Evolutionary conservation across 2,113 vertebrate genomes (phyloP).

Genomic region (Dolichotis patagonum): DNA sequence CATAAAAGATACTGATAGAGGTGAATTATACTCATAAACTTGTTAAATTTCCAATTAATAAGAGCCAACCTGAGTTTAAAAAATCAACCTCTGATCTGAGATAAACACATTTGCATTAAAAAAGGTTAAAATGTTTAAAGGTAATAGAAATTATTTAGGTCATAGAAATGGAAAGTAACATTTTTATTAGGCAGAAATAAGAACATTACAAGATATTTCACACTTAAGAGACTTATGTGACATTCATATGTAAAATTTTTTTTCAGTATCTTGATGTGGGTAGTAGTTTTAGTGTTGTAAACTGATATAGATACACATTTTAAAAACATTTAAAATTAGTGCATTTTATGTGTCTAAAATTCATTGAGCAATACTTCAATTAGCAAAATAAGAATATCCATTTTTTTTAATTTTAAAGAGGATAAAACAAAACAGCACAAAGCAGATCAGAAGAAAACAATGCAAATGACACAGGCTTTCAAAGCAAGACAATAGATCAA

Average conservation of each 20-base stretch:
- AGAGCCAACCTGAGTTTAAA: background rate
- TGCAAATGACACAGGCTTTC: too few species aligned
- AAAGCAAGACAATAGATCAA: too few species aligned
- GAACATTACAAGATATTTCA: background rate
- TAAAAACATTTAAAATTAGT: background rate
- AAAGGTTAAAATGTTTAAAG: background rate
- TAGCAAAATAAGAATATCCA: background rate
- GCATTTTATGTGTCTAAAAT: background rate
- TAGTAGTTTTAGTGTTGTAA: background rate
- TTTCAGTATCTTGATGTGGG: background rate
- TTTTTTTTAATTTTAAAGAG: too few species aligned
- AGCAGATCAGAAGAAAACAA: too few species aligned
- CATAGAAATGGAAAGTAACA: background rate
- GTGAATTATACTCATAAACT: background rate
- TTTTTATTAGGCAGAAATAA: background rate
- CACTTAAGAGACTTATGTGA: background rate
- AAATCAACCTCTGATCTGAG: background rate
- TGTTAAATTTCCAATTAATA: background rate
- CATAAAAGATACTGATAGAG: background rate
- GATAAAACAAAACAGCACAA: too few species aligned
- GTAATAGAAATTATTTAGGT: background rate
- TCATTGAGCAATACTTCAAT: background rate
- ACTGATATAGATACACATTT: background rate
- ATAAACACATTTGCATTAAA: background rate
- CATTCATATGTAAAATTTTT: background rate